Evolutionary conservation across 2,113 vertebrate species (phyloP).

Genomic region (Ceyx cyanopectus): DNA sequence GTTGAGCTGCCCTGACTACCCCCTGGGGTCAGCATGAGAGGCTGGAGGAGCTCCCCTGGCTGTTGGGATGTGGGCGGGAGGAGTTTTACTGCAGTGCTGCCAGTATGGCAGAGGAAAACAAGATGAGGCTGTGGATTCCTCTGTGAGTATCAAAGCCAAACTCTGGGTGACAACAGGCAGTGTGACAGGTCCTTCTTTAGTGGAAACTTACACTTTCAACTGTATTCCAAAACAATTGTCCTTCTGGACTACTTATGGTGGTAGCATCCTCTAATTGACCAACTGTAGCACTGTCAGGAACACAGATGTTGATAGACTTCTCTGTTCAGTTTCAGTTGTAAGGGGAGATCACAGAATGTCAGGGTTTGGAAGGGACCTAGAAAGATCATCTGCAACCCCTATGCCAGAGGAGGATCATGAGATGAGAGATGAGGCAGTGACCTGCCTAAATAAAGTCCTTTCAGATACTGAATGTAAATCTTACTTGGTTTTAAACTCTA

Average conservation of each 20-base stretch:
- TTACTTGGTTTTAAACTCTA: background rate
- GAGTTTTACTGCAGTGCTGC: background rate
- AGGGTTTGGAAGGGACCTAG: no score
- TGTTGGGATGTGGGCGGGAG: background rate
- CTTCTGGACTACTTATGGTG: background rate
- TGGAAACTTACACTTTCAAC: background rate
- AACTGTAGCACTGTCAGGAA: background rate
- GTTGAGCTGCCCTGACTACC: accelerated
- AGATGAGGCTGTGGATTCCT: background rate
- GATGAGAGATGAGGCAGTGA: background rate
- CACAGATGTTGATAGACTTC: background rate
- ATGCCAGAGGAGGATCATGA: no score
- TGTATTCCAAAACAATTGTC: background rate
- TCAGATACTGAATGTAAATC: background rate
- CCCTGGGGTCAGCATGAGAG: accelerated
- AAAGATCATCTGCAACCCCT: no score
- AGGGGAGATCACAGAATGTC: background rate
- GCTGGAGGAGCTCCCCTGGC: background rate
- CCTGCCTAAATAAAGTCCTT: background rate
- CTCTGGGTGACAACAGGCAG: background rate
- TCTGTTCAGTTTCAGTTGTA: background rate
- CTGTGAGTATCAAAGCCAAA: background rate
- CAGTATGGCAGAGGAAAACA: background rate
- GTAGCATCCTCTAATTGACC: background rate
- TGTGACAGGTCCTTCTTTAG: background rate